phyloP scores from a whole-genome alignment of 1,140 invertebrate species.

The Drosophila rhopaloa region DNA sequence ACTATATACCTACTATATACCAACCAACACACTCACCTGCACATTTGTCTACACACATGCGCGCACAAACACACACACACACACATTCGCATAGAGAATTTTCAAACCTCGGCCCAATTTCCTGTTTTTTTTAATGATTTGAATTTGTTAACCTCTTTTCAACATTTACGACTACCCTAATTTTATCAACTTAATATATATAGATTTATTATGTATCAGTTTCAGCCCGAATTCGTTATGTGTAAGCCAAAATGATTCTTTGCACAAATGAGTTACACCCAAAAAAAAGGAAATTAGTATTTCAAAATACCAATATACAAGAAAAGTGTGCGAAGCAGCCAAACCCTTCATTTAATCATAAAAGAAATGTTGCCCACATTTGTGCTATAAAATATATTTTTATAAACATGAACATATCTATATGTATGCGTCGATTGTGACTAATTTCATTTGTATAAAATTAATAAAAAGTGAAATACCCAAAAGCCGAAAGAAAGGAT shows the following conservation, averaged over 20 bases:
- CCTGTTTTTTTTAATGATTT: constrained; percentile 78
- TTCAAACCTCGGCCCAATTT: constrained; percentile 84
- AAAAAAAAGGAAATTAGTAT: constrained; percentile 49
- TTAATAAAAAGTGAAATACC: constrained; percentile 5
- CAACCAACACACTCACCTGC: constrained; percentile 36
- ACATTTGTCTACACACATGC: constrained; percentile 50
- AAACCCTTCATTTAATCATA: constrained; percentile 41
- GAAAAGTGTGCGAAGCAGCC: constrained; percentile 27
- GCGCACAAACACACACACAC: constrained; percentile 27
- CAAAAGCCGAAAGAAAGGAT: constrained; percentile 4
- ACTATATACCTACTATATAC: constrained; percentile 38
- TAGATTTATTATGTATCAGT: constrained; percentile 62
- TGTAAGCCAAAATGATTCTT: constrained; percentile 44
- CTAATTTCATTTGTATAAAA: constrained; percentile 69
- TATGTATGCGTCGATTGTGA: constrained; percentile 73
- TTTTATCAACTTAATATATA: constrained; percentile 28
- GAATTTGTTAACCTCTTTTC: constrained; percentile 42
- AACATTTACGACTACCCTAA: constrained; percentile 50
- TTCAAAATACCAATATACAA: constrained; percentile 10
- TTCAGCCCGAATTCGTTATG: constrained; percentile 40
- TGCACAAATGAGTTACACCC: constrained; percentile 81
- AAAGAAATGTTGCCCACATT: constrained; percentile 42
- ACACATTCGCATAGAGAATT: constrained; percentile 52
- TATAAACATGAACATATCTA: constrained; percentile 37
- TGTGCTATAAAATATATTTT: constrained; percentile 57